Evolutionary conservation across 2,888 invertebrate species (phyloP).

Genomic region (Cerceris rybyensis): DNA sequence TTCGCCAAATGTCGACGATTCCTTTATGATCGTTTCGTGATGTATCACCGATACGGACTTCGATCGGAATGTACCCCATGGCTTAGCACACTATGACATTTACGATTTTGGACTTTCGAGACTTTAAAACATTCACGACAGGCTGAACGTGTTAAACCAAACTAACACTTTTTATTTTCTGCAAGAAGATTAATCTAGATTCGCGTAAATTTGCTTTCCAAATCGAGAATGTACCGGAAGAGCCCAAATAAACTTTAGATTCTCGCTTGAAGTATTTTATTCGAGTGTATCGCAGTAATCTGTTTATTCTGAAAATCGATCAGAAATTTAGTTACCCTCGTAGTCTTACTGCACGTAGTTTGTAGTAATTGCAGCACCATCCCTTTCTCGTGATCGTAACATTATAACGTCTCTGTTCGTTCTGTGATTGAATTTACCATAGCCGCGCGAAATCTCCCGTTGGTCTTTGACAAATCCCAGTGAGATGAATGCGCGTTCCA

Average conservation of each 20-base stretch:
- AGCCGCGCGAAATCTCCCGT: not conserved
- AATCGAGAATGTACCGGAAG: no score
- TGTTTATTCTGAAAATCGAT: not conserved
- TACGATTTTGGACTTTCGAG: not conserved
- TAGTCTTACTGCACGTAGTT: not conserved
- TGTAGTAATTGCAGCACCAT: not conserved
- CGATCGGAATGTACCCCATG: not conserved
- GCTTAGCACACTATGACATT: not conserved
- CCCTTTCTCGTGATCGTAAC: not conserved
- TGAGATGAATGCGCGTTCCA: not conserved
- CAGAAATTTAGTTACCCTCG: not conserved
- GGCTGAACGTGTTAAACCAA: no score
- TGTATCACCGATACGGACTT: no score
- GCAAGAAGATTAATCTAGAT: no score
- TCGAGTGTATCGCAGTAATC: not conserved
- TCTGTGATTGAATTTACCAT: not conserved
- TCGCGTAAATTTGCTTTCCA: no score
- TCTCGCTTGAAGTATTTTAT: not conserved
- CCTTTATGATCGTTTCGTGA: conserved; percentile 21
- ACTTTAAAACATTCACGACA: no score
- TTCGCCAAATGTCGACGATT: conserved; percentile 28
- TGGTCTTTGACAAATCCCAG: not conserved
- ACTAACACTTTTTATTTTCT: no score
- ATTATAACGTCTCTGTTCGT: not conserved
- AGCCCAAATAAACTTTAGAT: no score